A percentile compares a stretch with the other conserved stretches of the same genome.
These are phyloP conservation scores for Nebria brevicollis DNA, from an alignment of 2,888 invertebrate genomes.

Conservation along the genomic window DNA sequence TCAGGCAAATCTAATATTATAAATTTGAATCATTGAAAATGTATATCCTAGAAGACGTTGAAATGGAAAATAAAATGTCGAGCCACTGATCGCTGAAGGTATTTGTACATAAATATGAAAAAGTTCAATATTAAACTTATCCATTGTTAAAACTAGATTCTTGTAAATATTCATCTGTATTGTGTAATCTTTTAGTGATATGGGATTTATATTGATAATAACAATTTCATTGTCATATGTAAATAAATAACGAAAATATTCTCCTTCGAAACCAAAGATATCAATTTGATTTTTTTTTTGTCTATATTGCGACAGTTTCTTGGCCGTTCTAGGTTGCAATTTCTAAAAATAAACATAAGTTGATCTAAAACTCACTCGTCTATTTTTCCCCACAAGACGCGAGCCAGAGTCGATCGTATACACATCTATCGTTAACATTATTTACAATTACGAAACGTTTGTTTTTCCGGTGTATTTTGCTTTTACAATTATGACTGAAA, in stretches of 20 bases:
- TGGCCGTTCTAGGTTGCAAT: constrained; percentile 15
- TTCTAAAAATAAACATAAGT: constrained; percentile 31
- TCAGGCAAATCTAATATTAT: no score
- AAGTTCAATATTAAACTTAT: not conserved
- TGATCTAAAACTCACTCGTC: not conserved
- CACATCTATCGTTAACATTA: not conserved
- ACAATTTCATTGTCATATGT: constrained; percentile 29
- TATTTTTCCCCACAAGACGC: not conserved
- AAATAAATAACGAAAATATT: constrained; percentile 38
- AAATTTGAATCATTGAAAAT: not conserved
- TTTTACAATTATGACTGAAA: not conserved
- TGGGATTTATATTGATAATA: constrained; percentile 32
- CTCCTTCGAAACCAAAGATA: constrained; percentile 10
- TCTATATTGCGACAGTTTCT: constrained; percentile 27
- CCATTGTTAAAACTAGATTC: constrained; percentile 25
- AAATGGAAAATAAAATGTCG: not conserved
- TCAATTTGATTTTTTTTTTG: constrained; percentile 4
- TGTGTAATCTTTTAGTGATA: constrained; percentile 26
- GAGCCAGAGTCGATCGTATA: not conserved
- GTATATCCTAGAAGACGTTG: not conserved
- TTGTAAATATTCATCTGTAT: constrained; percentile 38
- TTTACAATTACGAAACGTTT: not conserved
- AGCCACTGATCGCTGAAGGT: not conserved
- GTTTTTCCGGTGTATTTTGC: not conserved
- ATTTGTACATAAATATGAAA: not conserved